These are phyloP conservation scores for Tuta absoluta DNA, from an alignment of 2,888 invertebrate species.

Conservation along the genomic window DNA sequence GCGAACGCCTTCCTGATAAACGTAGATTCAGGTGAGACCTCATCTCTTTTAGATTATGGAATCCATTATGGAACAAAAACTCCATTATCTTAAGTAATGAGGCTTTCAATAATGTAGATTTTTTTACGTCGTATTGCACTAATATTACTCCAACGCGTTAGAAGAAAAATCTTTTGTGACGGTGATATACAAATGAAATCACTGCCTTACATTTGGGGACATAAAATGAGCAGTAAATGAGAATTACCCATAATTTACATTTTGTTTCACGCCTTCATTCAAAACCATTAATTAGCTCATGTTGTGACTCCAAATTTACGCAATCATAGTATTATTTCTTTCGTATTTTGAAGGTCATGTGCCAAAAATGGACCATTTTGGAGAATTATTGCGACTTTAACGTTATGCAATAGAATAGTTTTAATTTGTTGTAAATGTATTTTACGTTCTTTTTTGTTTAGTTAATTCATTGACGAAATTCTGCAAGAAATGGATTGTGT, in stretches of 20 bases:
- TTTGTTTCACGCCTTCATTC: neutral
- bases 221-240: conserved; percentile 24
- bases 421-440: conserved; percentile 13
- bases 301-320: conserved; percentile 12
- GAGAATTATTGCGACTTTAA: conserved; percentile 44
- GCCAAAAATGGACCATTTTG: conserved; percentile 75
- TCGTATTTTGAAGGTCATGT: conserved; percentile 61
- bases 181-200: conserved; percentile 13
- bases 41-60: conserved; percentile 16
- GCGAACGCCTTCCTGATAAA: conserved; percentile 43
- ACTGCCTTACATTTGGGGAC: conserved; percentile 18
- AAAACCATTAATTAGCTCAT: conserved; percentile 2
- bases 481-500: conserved; percentile 20
- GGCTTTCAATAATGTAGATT: neutral
- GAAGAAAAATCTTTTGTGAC: conserved; percentile 18
- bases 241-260: neutral
- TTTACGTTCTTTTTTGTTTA: conserved; percentile 22
- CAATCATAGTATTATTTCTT: conserved; percentile 63
- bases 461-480: conserved; percentile 24
- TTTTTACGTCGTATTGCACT: neutral
- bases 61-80: conserved; percentile 1
- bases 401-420: conserved; percentile 42
- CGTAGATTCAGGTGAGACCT: conserved; percentile 16
- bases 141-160: conserved; percentile 12
- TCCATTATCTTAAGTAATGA: conserved; percentile 4